A percentile compares a stretch with the other conserved stretches of the same genome.
phyloP scores from a whole-genome alignment of 2,888 invertebrate species.

The Ophioninae sp. region DNA sequence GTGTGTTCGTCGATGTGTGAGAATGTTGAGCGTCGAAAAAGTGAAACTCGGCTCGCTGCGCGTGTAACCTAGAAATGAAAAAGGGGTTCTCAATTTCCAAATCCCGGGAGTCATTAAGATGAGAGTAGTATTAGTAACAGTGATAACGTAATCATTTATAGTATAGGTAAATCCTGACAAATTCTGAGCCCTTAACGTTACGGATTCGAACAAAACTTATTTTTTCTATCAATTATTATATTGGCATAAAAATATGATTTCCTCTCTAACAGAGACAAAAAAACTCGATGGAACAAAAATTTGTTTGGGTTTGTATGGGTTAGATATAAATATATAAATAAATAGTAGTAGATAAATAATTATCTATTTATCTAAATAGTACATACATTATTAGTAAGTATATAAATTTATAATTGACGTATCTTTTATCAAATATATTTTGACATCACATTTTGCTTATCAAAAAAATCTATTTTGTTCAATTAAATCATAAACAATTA shows the following conservation, averaged over 20 bases:
- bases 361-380: too few species aligned
- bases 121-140: slow-evolving; percentile 27
- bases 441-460: too few species aligned
- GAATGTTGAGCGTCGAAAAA: slow-evolving; percentile 79
- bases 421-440: too few species aligned
- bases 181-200: background rate
- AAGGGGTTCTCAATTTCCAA: slow-evolving; percentile 78
- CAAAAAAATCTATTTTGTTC: too few species aligned
- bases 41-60: slow-evolving; percentile 81
- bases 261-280: background rate
- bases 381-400: too few species aligned
- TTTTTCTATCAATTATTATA: background rate
- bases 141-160: slow-evolving; percentile 44
- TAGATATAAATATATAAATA: too few species aligned
- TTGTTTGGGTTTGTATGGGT: background rate
- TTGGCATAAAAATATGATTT: background rate
- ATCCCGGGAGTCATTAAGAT: slow-evolving; percentile 18
- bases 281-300: background rate
- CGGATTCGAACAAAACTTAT: background rate
- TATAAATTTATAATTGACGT: too few species aligned
- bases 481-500: too few species aligned
- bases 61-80: slow-evolving; percentile 81
- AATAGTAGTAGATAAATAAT: too few species aligned
- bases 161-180: slow-evolving; percentile 21
- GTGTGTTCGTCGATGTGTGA: slow-evolving; percentile 19